phyloP scores from a whole-genome alignment of 2,888 invertebrate genomes.

The Ceratothoa steindachneri region DNA sequence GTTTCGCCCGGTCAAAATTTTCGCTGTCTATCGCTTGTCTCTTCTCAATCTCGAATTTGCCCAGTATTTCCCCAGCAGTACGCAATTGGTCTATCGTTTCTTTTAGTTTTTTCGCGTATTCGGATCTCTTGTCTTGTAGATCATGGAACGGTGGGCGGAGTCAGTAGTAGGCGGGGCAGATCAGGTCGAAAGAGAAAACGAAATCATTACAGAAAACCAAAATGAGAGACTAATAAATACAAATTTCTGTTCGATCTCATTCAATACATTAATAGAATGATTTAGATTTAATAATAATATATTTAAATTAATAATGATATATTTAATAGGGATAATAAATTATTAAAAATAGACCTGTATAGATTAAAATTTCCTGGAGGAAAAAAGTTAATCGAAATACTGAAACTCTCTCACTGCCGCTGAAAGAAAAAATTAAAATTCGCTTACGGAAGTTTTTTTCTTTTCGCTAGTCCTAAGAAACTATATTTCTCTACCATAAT shows the following conservation, averaged over 20 bases:
- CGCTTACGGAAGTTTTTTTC: too few species aligned
- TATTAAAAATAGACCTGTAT: too few species aligned
- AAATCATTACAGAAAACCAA: not conserved
- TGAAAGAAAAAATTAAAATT: too few species aligned
- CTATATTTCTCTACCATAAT: too few species aligned
- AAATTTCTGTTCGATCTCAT: not conserved
- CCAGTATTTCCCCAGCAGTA: slow-evolving; percentile 80
- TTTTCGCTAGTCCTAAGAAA: too few species aligned
- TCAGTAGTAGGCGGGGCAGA: not conserved
- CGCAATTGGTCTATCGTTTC: slow-evolving; percentile 76
- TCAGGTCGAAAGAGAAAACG: not conserved
- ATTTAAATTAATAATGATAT: too few species aligned
- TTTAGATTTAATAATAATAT: too few species aligned
- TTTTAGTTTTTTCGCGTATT: slow-evolving; percentile 86
- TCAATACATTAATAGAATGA: not conserved
- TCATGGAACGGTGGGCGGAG: not conserved
- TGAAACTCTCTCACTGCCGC: too few species aligned
- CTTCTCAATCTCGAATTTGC: slow-evolving; percentile 85
- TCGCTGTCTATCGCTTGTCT: slow-evolving; percentile 85
- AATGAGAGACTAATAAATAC: not conserved
- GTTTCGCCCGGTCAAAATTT: slow-evolving; percentile 83
- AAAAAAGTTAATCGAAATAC: too few species aligned
- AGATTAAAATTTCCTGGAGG: too few species aligned
- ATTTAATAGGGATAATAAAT: too few species aligned
- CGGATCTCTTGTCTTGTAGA: slow-evolving; percentile 77